phyloP scores from a whole-genome alignment of 2,113 vertebrate genomes.

The Tretioscincus oriximinensis region DNA sequence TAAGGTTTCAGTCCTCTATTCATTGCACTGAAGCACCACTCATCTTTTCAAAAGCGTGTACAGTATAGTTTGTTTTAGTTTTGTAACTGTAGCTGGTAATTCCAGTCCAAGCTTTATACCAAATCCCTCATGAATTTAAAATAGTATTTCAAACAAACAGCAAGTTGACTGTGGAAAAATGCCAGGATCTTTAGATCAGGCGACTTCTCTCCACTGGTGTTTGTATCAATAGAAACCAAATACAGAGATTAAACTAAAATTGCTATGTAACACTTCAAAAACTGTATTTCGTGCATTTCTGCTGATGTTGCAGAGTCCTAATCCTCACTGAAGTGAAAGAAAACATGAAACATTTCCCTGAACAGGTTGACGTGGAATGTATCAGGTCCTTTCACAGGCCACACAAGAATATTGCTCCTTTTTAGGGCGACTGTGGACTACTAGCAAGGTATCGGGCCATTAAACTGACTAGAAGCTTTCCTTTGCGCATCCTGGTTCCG shows the following conservation, averaged over 20 bases:
- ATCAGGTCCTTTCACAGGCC: no score
- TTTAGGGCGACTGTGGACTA: not conserved
- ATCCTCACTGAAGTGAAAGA: not conserved
- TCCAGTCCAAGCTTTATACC: slow-evolving; percentile 54
- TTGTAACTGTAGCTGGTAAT: slow-evolving; percentile 39
- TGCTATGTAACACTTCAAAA: slow-evolving; percentile 20
- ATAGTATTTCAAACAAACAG: slow-evolving; percentile 32
- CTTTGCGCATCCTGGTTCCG: no score
- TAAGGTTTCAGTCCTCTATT: slow-evolving; percentile 44
- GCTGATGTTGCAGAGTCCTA: not conserved
- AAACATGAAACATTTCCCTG: not conserved
- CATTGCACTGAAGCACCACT: slow-evolving; percentile 49
- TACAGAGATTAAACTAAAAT: slow-evolving; percentile 36
- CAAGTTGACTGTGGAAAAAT: slow-evolving; percentile 48
- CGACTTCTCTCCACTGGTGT: slow-evolving; percentile 19
- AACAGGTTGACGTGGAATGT: not conserved
- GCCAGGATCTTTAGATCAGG: slow-evolving; percentile 30
- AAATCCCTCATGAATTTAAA: slow-evolving; percentile 59
- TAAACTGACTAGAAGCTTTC: no score
- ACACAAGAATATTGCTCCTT: not conserved
- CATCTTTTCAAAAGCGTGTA: slow-evolving; percentile 41
- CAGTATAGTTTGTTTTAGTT: not conserved
- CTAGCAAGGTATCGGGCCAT: no score
- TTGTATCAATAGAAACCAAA: slow-evolving; percentile 31
- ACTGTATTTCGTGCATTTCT: not conserved